Percentiles rank a stretch among this genome's conserved stretches.
Evolutionary conservation across 2,113 vertebrate genomes (phyloP).

Genomic region (Rhineura floridana): DNA sequence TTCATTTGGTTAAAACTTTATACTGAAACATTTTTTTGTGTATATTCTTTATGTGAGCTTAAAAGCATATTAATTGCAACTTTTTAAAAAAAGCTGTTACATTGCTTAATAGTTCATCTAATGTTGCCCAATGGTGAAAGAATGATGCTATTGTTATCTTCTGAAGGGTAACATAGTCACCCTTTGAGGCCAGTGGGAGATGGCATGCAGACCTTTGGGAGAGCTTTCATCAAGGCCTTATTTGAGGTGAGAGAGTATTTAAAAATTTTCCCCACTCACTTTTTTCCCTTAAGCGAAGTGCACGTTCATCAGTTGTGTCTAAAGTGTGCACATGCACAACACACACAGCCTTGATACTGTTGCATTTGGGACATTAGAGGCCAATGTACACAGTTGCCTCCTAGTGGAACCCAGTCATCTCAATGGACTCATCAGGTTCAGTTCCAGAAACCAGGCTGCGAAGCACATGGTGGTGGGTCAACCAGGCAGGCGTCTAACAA

Average conservation of each 20-base stretch:
- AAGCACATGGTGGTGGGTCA: not conserved
- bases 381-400: not conserved
- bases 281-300: not conserved
- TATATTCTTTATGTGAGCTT: not conserved
- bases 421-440: not conserved
- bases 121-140: constrained; percentile 58
- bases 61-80: not conserved
- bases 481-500: not conserved
- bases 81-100: not conserved
- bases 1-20: not conserved
- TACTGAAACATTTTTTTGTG: not conserved
- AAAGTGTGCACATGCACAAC: not conserved
- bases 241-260: constrained; percentile 70
- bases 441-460: not conserved
- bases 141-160: constrained; percentile 77
- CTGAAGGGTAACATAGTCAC: constrained; percentile 75
- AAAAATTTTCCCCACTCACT: not conserved
- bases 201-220: constrained; percentile 52
- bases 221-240: constrained; percentile 37
- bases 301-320: not conserved
- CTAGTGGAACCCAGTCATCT: too few relatives aligned
- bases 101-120: not conserved
- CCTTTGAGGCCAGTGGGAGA: constrained; percentile 66
- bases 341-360: not conserved
- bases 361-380: not conserved